Conservation (phyloP, 2,888 invertebrate species). For the Sminthurides aquaticus region DNA sequence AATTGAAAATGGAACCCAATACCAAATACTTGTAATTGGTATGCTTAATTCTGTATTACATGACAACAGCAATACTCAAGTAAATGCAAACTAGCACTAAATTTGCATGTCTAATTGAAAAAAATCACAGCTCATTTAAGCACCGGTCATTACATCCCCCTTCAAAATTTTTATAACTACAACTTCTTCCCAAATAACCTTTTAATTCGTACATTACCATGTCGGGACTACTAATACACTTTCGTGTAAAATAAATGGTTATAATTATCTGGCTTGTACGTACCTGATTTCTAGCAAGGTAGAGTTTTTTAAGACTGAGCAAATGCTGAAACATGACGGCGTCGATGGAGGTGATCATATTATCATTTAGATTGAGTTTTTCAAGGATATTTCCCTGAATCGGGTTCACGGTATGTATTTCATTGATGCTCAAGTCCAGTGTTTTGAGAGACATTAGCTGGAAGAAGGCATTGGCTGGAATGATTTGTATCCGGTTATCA, state of each 20-base stretch:
- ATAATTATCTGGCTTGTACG: too few species aligned
- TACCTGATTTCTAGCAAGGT: constrained; percentile 37
- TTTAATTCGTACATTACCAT: neutral
- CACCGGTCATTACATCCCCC: too few species aligned
- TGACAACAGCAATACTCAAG: too few species aligned
- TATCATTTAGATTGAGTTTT: constrained; percentile 31
- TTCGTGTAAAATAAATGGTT: too few species aligned
- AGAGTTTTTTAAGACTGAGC: constrained; percentile 30
- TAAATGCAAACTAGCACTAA: too few species aligned
- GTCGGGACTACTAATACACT: too few species aligned
- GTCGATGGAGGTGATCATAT: constrained; percentile 29
- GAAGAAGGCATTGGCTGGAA: constrained; percentile 36
- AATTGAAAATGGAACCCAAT: too few species aligned
- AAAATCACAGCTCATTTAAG: too few species aligned
- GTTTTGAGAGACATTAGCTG: constrained; percentile 20
- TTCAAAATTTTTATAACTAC: neutral
- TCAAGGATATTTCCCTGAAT: constrained; percentile 19
- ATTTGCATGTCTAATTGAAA: too few species aligned
- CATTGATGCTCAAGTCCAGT: constrained; percentile 33
- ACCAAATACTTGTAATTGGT: too few species aligned
- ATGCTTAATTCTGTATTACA: too few species aligned
- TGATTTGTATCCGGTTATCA: constrained; percentile 28
- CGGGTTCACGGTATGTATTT: constrained; percentile 27
- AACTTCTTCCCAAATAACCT: neutral
- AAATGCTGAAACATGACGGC: constrained; percentile 25